Evolutionary conservation across 2,113 vertebrate species (phyloP), one percentile per base, ranked within the genome.

Genomic region (Anarhynchus alexandrinus): DNA sequence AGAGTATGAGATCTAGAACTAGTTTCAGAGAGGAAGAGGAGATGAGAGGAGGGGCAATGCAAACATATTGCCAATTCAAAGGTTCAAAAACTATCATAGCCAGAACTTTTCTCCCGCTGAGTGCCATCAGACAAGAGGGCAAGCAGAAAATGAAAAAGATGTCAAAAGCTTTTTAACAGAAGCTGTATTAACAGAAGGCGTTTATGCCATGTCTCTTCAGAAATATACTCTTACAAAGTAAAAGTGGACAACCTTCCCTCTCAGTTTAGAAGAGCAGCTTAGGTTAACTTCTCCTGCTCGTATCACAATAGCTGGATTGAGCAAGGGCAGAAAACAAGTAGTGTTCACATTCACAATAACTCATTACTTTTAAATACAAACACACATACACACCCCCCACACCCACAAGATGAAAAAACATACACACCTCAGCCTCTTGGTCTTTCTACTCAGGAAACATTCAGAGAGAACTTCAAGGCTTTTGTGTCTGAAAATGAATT

Each of bases 401-500:
- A 4, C 3, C 36, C 45, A 52, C 22, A 62, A 43, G 29, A n/a
- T 5, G 6, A 52, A 38, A 86, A 80, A 81, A 73, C 36, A 22
- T 4, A 57, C 5, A 21, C 20, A 34, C 30, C 7, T 74, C 38
- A 78, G 12, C 13, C 40, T 45, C 17, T 11, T 26, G 10, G 2
- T 19, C 30, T 57, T 87, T 67, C 47, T 51, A 47, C 18, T 32
- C 34, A 59, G 32, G 11, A 76, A 71, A 51, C 2, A 51, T 16
- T 17, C 21, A 77, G 71, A 67, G 4, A 55, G 2, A 76, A 69
- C 36, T 93, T 55, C 13, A 67, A 82, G 34, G 18, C 23, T 36
- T 30, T 2, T 4, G 0, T 22, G 2, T 34, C 84, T 30, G 52
- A 55, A 80, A 82, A 43, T 4, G 1, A 32, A 1, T 47, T 80